Base-by-base conservation (phyloP, 2,113 vertebrate species). In the human (Homo sapiens) region DNA sequence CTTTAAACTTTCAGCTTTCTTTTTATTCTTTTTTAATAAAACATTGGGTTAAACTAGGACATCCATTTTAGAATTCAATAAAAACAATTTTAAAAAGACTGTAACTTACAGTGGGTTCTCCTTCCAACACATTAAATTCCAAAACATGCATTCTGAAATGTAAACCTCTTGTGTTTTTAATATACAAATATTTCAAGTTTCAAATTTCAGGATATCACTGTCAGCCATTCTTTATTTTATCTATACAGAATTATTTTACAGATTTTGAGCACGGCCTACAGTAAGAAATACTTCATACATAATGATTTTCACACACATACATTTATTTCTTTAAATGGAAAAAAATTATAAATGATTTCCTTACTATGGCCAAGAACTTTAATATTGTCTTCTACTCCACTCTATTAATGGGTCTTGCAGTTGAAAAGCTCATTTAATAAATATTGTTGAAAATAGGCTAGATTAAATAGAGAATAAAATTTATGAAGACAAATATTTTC, bases 41-140 rank as follows among this genome's bases (percentile, higher is more conserved):
- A 93, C n/a, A 52, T 82, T 90, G 82, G n/a, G 45, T 87, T 93
- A 93, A 88, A 82, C n/a, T 40, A 94, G 61, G 79, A 66, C 30
- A 92, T 66, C 25, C 18, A 68, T 52, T 75, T 94, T 50, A 75
- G 59, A 94, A 89, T 89, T 96, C 79, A 92, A 22, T 85, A 50
- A 84, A 92, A 66, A 94, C 61, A 92, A 89, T 79, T 22, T 92
- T 96, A 76, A 70, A 88, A 90, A 87, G 52, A 50, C n/a, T 85
- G 16, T 66, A 94, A 64, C 14, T 43, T 83, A 89, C 16, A 40
- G 5, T 92, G 73, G 6, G 80, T 73, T 88, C 23, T 55, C 16
- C 9, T 66, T 50, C 23, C 16, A 50, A 68, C 79, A 40, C 27
- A 80, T 45, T 66, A 79, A 84, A 89, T 92, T n/a, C 6, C 38